Evolutionary conservation across 2,888 invertebrate species (phyloP).

Genomic region (Lydus trimaculatus): DNA sequence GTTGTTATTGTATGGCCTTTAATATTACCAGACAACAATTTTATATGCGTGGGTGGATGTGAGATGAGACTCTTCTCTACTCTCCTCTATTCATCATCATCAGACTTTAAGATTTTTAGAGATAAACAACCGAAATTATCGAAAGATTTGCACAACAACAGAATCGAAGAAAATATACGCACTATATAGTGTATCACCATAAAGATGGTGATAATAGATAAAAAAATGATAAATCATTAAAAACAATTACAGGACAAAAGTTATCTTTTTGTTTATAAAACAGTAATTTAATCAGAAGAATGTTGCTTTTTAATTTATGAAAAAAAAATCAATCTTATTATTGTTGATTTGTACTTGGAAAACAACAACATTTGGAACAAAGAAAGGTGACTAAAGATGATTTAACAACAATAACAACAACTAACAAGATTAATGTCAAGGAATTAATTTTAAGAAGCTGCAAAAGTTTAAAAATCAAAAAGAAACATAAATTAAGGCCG

Average conservation of each 20-base stretch:
- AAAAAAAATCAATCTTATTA: background rate
- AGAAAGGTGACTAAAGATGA: background rate
- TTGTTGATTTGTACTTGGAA: background rate
- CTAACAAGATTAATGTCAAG: too few relatives aligned
- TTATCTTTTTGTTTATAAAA: constrained; percentile 4
- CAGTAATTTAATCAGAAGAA: too few relatives aligned
- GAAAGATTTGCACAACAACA: background rate
- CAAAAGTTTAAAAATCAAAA: too few relatives aligned
- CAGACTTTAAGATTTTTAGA: too few relatives aligned
- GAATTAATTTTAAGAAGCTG: too few relatives aligned
- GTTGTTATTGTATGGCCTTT: background rate
- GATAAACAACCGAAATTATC: background rate
- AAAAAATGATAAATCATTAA: background rate
- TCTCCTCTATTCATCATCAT: too few relatives aligned
- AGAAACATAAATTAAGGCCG: too few relatives aligned
- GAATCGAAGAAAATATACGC: too few relatives aligned
- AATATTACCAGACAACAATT: background rate
- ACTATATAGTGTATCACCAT: too few relatives aligned
- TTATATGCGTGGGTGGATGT: background rate
- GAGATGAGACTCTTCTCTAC: background rate
- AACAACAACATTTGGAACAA: background rate
- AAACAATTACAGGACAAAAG: background rate
- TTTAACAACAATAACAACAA: too few relatives aligned
- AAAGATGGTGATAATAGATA: too few relatives aligned
- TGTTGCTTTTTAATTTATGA: background rate